phyloP scores from a whole-genome alignment of 2,888 invertebrate genomes.

The Apamea crenata region DNA sequence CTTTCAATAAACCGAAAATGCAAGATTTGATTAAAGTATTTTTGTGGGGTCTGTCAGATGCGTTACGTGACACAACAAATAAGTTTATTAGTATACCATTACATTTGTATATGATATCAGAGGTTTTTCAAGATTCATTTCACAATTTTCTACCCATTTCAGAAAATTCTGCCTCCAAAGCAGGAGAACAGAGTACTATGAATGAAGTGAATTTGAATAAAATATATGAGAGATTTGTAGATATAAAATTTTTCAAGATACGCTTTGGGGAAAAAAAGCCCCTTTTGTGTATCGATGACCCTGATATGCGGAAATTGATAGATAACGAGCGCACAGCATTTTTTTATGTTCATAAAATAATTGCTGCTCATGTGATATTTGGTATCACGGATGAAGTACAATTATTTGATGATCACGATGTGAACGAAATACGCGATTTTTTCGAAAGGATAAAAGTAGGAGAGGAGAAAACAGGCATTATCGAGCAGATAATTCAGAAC shows the following conservation, averaged over 20 bases:
- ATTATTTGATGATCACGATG: conserved; percentile 25
- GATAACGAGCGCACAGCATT: conserved; percentile 38
- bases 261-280: conserved; percentile 60
- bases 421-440: conserved; percentile 24
- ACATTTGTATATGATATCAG: conserved; percentile 57
- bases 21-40: conserved; percentile 6
- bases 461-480: conserved; percentile 58
- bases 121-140: conserved; percentile 43
- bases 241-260: conserved; percentile 56
- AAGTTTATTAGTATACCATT: conserved; percentile 55
- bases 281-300: conserved; percentile 43
- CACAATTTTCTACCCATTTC: conserved; percentile 3
- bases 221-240: conserved; percentile 52
- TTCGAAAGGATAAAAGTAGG: conserved; percentile 41
- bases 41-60: conserved; percentile 17
- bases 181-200: neutral
- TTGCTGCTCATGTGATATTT: conserved; percentile 46
- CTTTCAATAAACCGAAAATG: conserved; percentile 15
- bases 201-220: conserved; percentile 25
- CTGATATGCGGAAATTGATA: conserved; percentile 49
- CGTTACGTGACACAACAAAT: conserved; percentile 9
- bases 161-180: neutral
- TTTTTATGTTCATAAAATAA: conserved; percentile 41
- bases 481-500: conserved; percentile 38
- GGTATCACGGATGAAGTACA: conserved; percentile 17